Evolutionary conservation across 2,888 invertebrate genomes (phyloP), one percentile per base, ranked within the genome.

Genomic region (Morpho deidamia): DNA sequence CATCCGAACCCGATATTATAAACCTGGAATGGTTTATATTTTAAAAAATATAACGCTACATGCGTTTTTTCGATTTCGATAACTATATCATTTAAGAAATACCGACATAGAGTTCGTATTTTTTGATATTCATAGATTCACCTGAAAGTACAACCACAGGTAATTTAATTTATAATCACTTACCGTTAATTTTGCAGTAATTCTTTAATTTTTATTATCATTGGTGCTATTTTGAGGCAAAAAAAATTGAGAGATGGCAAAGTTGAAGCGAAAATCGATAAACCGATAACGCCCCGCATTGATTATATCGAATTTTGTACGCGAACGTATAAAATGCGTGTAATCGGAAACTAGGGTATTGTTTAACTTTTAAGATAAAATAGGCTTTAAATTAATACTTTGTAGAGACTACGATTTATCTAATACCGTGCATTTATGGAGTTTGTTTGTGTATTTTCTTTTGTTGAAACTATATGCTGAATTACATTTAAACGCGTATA

Each of bases 301-400:
- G 86, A 74, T 78, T 82, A 72, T 81, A 81, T 84, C 80, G 78
- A 67, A 74, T 76, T 64, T 65, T 76, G 72, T 78, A 78, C 80
- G 72, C 66, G 58, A 55, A 68, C 74, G 76, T 81, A 76, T 78
- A 68, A 74, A 76, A 78, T 75, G 82, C 82, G 78, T 79, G 68
- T 79, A 78, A 80, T 82, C 83, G 87, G 87, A 81, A 65, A 68
- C 80, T 87, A 83, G 88, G 87, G 88, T 88, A 87, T 71, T 55
- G 48, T 61, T 78, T 78, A 77, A 74, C 70, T 78, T 76, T 73
- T 77, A 74, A 54, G 51, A 48, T 51, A 39, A 51, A 48, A 53
- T 86, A 83, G 81, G 78, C 82, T 84, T 86, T 82, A 81, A 81
- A 74, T 42, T 51, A 50, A 60, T 76, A 75, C 72, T 73, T 77